phyloP scores from a whole-genome alignment of 2,888 invertebrate genomes.

The Nephrotoma appendiculata region DNA sequence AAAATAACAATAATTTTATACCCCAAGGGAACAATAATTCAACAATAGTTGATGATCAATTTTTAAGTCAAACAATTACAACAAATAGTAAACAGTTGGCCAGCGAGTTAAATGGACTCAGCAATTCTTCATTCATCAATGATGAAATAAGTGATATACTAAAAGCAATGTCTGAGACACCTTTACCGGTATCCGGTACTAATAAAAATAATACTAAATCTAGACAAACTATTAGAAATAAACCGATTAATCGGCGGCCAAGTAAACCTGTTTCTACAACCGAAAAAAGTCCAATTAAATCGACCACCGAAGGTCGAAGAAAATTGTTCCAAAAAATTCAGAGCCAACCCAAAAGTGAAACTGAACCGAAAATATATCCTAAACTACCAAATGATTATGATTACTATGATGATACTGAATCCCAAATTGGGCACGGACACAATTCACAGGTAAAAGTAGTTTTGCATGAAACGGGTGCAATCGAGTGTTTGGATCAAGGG shows the following conservation, averaged over 20 bases:
- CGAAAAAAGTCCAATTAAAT: constrained; percentile 23
- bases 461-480: constrained; percentile 51
- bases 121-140: constrained; percentile 8
- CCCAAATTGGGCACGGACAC: constrained; percentile 37
- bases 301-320: constrained; percentile 10
- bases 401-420: constrained; percentile 51
- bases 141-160: constrained; percentile 16
- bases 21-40: neutral
- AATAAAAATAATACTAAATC: constrained; percentile 6
- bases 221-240: constrained; percentile 15
- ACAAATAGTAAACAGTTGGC: constrained; percentile 22
- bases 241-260: constrained; percentile 18
- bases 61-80: constrained; percentile 26
- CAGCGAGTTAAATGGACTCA: constrained; percentile 24
- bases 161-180: constrained; percentile 17
- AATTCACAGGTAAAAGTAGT: constrained; percentile 39
- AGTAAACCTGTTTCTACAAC: constrained; percentile 20
- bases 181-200: constrained; percentile 10
- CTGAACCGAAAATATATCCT: constrained; percentile 1
- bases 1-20: neutral
- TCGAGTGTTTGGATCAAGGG: constrained; percentile 77
- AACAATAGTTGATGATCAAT: constrained; percentile 20
- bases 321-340: neutral
- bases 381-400: constrained; percentile 39
- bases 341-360: neutral